Percentiles rank a stretch among this genome's conserved stretches.
Conservation (phyloP, 2,888 invertebrate species). For the Ramazzottius varieornatus region DNA sequence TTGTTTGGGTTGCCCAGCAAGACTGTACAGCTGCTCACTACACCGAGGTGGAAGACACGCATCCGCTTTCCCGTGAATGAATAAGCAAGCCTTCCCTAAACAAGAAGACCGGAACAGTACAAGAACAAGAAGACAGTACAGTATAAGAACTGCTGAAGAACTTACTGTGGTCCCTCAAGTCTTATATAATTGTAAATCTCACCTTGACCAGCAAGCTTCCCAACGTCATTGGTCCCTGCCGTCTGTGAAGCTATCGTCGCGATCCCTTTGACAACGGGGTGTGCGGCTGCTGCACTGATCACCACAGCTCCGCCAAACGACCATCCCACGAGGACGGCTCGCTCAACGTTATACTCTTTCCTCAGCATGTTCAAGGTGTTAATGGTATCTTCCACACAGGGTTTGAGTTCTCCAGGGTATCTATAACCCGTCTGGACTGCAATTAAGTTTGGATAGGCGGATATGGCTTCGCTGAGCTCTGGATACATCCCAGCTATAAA, state of each 20-base stretch:
- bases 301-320: slow-evolving; percentile 4
- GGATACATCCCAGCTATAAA: not conserved
- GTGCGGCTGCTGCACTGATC: not conserved
- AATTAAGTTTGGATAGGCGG: not conserved
- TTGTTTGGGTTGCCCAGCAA: slow-evolving; percentile 1
- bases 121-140: not conserved
- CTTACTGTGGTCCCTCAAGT: not conserved
- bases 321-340: not conserved
- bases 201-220: not conserved
- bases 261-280: not conserved
- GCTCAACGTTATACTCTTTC: not conserved
- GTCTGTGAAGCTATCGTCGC: slow-evolving; percentile 4
- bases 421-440: slow-evolving; percentile 1
- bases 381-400: not conserved
- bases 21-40: not conserved
- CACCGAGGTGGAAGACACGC: not conserved
- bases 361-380: not conserved
- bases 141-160: not conserved
- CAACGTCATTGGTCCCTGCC: not conserved
- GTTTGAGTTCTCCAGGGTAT: not conserved
- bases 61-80: slow-evolving; percentile 2
- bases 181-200: not conserved
- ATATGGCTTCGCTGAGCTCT: not conserved
- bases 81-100: not conserved
- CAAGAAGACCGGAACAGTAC: not conserved